Evolutionary conservation across 2,797 vertebrate species (phyloP).

Genomic region (Setipinna tenuifilis): DNA sequence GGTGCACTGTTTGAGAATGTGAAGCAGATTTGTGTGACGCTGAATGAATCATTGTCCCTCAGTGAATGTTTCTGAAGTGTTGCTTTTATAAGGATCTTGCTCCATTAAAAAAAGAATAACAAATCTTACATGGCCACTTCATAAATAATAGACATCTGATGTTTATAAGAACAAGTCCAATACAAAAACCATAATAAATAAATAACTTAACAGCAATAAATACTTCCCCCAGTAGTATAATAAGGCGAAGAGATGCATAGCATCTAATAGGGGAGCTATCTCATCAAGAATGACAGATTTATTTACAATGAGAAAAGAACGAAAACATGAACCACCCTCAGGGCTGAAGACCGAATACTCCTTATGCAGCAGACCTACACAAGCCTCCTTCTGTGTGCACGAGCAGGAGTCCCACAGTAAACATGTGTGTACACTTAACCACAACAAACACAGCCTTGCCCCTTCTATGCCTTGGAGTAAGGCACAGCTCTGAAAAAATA

Average conservation of each 20-base stretch:
- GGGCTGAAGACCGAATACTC: conserved; percentile 22
- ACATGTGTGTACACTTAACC: conserved; percentile 22
- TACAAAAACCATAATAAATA: conserved; percentile 75
- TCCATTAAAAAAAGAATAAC: conserved; percentile 42
- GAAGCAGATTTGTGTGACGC: not conserved
- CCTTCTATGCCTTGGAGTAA: not conserved
- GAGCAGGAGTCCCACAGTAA: conserved; percentile 20
- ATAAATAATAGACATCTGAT: conserved; percentile 66
- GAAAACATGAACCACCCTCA: not conserved
- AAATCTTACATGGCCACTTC: conserved; percentile 58
- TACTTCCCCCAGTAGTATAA: conserved; percentile 63
- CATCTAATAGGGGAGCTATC: conserved; percentile 61
- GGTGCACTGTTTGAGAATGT: not conserved
- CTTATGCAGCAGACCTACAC: conserved; percentile 12
- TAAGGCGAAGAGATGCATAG: conserved; percentile 70
- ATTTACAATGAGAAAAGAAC: not conserved
- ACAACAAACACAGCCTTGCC: not conserved
- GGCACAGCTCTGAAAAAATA: conserved; percentile 3
- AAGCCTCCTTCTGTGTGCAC: not conserved
- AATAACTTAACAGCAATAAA: conserved; percentile 71
- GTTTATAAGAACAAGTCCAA: conserved; percentile 62
- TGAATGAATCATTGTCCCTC: conserved; percentile 19
- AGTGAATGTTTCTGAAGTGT: conserved; percentile 28
- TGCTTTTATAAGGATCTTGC: conserved; percentile 39
- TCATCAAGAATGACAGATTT: conserved; percentile 30